Conservation (phyloP, 2,113 vertebrate species). For the Rhabdornis inornatus region DNA sequence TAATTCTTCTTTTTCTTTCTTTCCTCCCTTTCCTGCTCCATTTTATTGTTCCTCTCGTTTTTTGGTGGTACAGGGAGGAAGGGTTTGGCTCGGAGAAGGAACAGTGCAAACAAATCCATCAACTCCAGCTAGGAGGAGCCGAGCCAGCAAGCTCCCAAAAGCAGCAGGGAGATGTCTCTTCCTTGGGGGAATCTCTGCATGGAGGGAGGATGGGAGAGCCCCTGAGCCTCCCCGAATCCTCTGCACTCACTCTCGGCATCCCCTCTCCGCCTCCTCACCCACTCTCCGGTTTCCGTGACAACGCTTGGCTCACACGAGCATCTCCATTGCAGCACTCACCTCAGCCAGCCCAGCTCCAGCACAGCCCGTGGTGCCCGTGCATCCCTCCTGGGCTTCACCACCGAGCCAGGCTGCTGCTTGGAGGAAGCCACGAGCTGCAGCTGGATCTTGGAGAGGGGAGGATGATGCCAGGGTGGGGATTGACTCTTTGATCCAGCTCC, state of each 20-base stretch:
- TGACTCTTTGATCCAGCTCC: neutral
- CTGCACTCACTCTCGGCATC: neutral
- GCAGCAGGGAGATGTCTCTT: neutral
- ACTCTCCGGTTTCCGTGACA: constrained; percentile 40
- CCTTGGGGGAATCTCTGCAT: neutral
- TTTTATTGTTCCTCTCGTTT: neutral
- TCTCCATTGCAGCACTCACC: neutral
- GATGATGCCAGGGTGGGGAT: neutral
- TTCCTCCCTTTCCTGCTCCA: neutral
- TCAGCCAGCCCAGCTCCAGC: neutral
- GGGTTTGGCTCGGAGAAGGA: neutral
- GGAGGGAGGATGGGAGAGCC: neutral
- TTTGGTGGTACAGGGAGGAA: neutral
- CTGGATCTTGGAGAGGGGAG: accelerated
- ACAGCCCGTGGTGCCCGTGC: neutral
- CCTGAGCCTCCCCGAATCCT: neutral
- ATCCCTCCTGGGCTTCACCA: accelerated
- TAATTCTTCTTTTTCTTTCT: no score
- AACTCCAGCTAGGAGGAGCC: neutral
- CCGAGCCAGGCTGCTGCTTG: neutral
- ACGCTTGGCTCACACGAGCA: neutral
- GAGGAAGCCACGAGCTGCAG: neutral
- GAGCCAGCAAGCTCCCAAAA: neutral
- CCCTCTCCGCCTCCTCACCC: neutral
- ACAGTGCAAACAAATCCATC: neutral